phyloP scores from a whole-genome alignment of 64 coral and sea anemone genomes.

The Stichodactyla helianthus region DNA sequence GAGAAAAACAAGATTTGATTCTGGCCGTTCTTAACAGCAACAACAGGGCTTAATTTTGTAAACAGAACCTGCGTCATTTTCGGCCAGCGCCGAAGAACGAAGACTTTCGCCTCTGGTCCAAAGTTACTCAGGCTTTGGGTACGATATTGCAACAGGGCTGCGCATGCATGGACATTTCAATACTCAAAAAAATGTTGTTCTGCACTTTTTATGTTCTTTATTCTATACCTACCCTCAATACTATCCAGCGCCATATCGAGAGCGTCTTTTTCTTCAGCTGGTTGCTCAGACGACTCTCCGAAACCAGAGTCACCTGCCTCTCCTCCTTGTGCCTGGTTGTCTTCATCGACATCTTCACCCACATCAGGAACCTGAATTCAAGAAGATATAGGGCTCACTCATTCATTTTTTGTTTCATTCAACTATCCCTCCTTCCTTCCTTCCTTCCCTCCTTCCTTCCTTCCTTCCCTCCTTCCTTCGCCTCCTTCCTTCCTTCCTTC shows the following conservation, averaged over 20 bases:
- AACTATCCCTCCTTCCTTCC: background rate
- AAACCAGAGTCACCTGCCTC: constrained; percentile 39
- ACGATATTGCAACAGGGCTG: no score
- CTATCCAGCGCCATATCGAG: constrained; percentile 41
- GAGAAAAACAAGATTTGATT: no score
- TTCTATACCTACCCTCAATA: constrained; percentile 6
- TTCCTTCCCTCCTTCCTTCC: background rate
- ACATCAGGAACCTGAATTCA: constrained; percentile 18
- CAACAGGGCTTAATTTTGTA: no score
- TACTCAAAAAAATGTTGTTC: no score
- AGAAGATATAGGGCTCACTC: background rate
- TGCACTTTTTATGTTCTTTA: no score
- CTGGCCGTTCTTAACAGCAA: no score
- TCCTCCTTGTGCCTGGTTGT: constrained; percentile 8
- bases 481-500: no score
- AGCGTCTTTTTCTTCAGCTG: constrained; percentile 22
- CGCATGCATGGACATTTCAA: no score
- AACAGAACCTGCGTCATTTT: no score
- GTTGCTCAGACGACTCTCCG: constrained; percentile 29
- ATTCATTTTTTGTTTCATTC: background rate
- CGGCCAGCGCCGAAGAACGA: no score
- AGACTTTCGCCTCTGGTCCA: no score
- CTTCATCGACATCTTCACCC: constrained; percentile 19
- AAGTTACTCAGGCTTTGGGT: no score
- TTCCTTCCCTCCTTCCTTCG: background rate